A percentile compares a stretch with the other conserved stretches of the same genome.
phyloP scores from a whole-genome alignment of 2,113 vertebrate genomes.

The Oreocharis arfaki region DNA sequence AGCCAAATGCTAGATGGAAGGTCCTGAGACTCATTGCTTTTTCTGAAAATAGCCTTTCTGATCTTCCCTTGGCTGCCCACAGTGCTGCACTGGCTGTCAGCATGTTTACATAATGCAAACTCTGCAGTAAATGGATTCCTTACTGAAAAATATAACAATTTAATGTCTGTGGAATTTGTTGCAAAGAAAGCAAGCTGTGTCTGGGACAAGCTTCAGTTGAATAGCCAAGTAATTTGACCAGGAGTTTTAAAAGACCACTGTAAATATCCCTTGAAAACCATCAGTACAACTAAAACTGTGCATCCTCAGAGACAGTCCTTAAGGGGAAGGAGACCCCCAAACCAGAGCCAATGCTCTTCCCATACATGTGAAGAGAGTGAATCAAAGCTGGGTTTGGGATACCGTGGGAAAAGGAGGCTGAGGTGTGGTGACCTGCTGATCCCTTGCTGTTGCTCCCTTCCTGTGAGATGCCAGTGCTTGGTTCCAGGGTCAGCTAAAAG shows the following conservation, averaged over 20 bases:
- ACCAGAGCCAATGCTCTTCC: background rate
- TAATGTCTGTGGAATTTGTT: background rate
- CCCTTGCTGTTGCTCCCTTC: background rate
- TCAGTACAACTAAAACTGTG: background rate
- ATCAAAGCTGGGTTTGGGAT: background rate
- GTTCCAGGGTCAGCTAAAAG: background rate
- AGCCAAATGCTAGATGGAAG: background rate
- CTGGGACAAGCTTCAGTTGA: background rate
- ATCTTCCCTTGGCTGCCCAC: background rate
- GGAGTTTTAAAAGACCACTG: background rate
- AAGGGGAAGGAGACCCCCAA: background rate
- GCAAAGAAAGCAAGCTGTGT: background rate
- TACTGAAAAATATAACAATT: background rate
- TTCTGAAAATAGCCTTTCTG: background rate
- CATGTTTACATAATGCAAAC: background rate
- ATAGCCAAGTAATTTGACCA: background rate
- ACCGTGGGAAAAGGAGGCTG: background rate
- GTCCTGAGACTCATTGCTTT: background rate
- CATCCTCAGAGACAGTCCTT: background rate
- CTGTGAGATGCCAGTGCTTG: background rate
- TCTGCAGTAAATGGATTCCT: background rate
- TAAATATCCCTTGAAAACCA: background rate
- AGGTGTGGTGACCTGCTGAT: background rate
- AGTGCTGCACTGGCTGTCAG: background rate
- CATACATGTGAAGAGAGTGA: background rate